Base-by-base conservation (phyloP, 2,797 vertebrate species). In the Scomberomorus guttatus region DNA sequence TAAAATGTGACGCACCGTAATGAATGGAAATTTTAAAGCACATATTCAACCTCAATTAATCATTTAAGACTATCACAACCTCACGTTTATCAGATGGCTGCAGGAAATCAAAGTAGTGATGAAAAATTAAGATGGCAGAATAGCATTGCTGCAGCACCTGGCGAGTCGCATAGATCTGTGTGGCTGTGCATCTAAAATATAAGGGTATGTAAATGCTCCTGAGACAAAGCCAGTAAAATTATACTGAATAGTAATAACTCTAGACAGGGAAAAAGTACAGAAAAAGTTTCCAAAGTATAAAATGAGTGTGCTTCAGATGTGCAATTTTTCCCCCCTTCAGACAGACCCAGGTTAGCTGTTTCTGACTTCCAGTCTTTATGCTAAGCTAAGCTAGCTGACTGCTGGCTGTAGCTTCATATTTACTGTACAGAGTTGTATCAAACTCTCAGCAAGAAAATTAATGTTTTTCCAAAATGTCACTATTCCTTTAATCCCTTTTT, bases 21-120 rank as follows among this genome's bases (percentile, higher is more conserved):
- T 97, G 96, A 97, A 97, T 96, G 95, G 95, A 95, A 94, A 93
- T 93, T 92, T 89, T 85, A 92, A 90, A 92, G 91, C 90, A 93
- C 82, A 93, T 86, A 93, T 93, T 96, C 96, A 94, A 93, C 94
- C 96, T 94, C 94, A 95, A 97, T 99, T 96, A 98, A 98, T 99
- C 96, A 97, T 96, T 94, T 90, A 95, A 94, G 93, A 92, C 92
- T 95, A 94, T 95, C 92, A 91, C 93, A 91, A 93, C 94, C 94
- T 95, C 92, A 92, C 90, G 84, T 94, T 96, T 93, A 95, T 94
- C 94, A 94, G 92, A 93, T 82, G 84, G 90, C 86, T 88, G 80
- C 83, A 79, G 88, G 89, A 94, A 94, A 93, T 94, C 92, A 89
- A 90, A 86, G 87, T 75, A 90, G 87, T 86, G 89, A 92, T 93